A percentile compares a stretch with the other conserved stretches of the same genome.
Conservation (phyloP, 2,888 invertebrate species). For the Drosophila recens region DNA sequence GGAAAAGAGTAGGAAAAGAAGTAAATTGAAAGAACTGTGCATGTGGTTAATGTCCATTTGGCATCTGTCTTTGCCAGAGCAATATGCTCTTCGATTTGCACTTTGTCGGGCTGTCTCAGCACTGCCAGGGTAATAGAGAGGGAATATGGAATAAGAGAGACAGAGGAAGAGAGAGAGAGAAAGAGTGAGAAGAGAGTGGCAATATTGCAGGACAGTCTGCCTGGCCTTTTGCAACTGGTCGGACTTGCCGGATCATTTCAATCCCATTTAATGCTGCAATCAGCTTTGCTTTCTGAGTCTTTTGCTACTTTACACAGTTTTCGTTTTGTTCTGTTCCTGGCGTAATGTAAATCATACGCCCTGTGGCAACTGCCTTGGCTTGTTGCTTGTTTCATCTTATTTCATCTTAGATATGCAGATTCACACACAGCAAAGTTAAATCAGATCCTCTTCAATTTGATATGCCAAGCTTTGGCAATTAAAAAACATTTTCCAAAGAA, state of each 20-base stretch:
- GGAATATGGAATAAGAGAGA: conserved; percentile 2
- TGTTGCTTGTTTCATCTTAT: conserved; percentile 28
- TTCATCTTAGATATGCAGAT: conserved; percentile 26
- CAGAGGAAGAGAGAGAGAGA: neutral
- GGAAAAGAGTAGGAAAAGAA: conserved; percentile 20
- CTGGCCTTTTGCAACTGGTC: conserved; percentile 11
- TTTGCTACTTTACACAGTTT: conserved; percentile 48
- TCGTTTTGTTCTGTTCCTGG: conserved; percentile 42
- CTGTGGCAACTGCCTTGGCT: conserved; percentile 45
- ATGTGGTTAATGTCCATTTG: conserved; percentile 68
- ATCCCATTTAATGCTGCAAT: conserved; percentile 76
- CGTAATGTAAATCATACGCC: conserved; percentile 67
- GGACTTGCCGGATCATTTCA: conserved; percentile 34
- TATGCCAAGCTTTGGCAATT: conserved; percentile 7
- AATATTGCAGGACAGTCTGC: conserved; percentile 5
- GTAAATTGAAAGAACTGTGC: conserved; percentile 49
- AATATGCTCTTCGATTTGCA: conserved; percentile 63
- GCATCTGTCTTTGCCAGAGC: conserved; percentile 41
- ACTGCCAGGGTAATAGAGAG: conserved; percentile 2
- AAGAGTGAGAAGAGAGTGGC: neutral
- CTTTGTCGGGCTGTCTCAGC: conserved; percentile 31
- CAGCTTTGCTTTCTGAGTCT: conserved; percentile 71
- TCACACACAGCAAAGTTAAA: conserved; percentile 19
- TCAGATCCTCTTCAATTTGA: conserved; percentile 18
- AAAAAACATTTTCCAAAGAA: conserved; percentile 12